Evolutionary conservation across 2,797 vertebrate species (phyloP).

Genomic region (Gobionotothen gibberifrons): DNA sequence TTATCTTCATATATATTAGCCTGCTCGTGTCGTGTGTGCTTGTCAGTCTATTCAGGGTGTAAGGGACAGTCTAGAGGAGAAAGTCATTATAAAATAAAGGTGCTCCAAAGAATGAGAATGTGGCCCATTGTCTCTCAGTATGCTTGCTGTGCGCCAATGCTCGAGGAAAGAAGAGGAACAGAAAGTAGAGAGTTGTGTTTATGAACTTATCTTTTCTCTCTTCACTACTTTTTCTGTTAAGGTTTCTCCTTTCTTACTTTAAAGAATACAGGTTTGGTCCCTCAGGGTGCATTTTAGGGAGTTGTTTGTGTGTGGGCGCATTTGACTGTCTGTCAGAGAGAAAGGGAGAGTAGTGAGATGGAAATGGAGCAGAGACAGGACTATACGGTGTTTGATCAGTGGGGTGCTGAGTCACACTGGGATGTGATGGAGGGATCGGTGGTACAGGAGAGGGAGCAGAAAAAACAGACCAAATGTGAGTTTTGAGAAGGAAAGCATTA

Average conservation of each 20-base stretch:
- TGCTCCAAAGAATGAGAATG: slow-evolving; percentile 17
- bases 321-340: slow-evolving; percentile 57
- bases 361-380: slow-evolving; percentile 51
- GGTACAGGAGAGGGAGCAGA: slow-evolving; percentile 28
- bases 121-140: slow-evolving; percentile 43
- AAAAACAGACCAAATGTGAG: slow-evolving; percentile 43
- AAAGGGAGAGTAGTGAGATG: slow-evolving; percentile 24
- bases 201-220: slow-evolving; percentile 63
- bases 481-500: slow-evolving; percentile 36
- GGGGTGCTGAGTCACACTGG: slow-evolving; percentile 72
- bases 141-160: slow-evolving; percentile 41
- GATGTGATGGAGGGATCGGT: slow-evolving; percentile 62
- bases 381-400: slow-evolving; percentile 70
- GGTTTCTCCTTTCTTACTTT: slow-evolving; percentile 60
- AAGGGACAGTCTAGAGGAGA: background rate
- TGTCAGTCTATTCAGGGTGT: slow-evolving; percentile 25
- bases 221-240: slow-evolving; percentile 40
- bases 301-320: slow-evolving; percentile 61
- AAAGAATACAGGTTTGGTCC: slow-evolving; percentile 56
- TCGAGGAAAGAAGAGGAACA: slow-evolving; percentile 38
- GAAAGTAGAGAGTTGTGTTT: slow-evolving; percentile 44
- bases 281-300: slow-evolving; percentile 50
- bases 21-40: background rate
- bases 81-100: slow-evolving; percentile 21
- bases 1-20: slow-evolving; percentile 4